Evolutionary conservation across 1,140 invertebrate species (phyloP).

Genomic region (Drosophila erecta): DNA sequence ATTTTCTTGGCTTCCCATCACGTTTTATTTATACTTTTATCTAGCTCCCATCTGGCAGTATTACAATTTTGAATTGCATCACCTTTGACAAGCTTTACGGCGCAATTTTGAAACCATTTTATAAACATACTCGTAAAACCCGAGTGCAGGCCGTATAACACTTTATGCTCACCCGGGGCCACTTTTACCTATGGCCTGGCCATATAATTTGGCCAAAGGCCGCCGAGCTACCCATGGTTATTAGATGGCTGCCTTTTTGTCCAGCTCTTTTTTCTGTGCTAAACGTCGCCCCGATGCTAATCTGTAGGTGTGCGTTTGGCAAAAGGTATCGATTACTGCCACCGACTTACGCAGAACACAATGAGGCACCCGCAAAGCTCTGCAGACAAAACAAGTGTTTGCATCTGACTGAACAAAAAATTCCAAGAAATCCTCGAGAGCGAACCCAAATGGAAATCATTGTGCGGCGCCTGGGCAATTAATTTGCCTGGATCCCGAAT

Average conservation of each 20-base stretch:
- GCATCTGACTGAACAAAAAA: slow-evolving; percentile 29
- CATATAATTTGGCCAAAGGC: slow-evolving; percentile 81
- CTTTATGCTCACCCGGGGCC: slow-evolving; percentile 34
- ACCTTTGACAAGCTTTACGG: background rate
- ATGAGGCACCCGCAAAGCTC: slow-evolving; percentile 49
- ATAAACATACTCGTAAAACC: background rate
- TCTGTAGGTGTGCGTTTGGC: slow-evolving; percentile 58
- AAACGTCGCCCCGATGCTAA: slow-evolving; percentile 77
- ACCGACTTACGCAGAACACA: slow-evolving; percentile 76
- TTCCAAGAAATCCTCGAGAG: slow-evolving; percentile 68
- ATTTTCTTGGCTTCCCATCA: too few relatives aligned
- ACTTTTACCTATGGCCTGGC: slow-evolving; percentile 46
- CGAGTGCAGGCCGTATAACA: background rate
- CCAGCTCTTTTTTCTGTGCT: slow-evolving; percentile 55
- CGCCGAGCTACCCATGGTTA: slow-evolving; percentile 71
- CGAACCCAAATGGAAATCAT: slow-evolving; percentile 54
- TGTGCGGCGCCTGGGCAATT: slow-evolving; percentile 80
- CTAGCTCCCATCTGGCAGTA: too few relatives aligned
- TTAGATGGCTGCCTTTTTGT: slow-evolving; percentile 57
- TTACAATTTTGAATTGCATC: background rate
- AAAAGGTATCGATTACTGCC: slow-evolving; percentile 80
- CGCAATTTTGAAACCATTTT: background rate
- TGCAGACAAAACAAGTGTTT: slow-evolving; percentile 66
- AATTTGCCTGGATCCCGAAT: slow-evolving; percentile 47
- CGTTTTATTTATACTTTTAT: too few relatives aligned